A percentile compares a stretch with the other conserved stretches of the same genome.
These are phyloP conservation scores for Euschistus heros DNA, from an alignment of 1,140 invertebrate species.

Conservation along the genomic window DNA sequence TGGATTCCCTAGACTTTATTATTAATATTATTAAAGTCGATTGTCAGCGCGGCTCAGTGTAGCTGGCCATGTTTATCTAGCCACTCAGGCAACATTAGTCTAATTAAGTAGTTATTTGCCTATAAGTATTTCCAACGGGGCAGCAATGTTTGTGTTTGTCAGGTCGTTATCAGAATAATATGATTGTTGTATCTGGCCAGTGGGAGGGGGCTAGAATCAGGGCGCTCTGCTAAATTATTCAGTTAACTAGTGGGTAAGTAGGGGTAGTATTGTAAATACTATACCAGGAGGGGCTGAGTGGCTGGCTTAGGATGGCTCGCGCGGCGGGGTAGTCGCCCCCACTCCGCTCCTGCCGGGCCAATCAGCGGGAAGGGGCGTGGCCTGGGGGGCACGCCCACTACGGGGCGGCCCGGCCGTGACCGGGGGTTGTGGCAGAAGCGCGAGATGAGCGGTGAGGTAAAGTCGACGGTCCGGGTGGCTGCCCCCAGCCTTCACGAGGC, in stretches of 20 bases:
- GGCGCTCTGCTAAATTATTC: slow-evolving; percentile 5
- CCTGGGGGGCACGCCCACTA: background rate
- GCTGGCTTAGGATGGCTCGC: slow-evolving; percentile 8
- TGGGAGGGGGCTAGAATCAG: slow-evolving; percentile 4
- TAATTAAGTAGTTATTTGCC: background rate
- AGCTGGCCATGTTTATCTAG: background rate
- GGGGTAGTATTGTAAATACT: slow-evolving; percentile 11
- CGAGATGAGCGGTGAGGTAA: slow-evolving; percentile 18
- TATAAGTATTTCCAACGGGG: background rate
- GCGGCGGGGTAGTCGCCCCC: background rate
- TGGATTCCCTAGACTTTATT: no score
- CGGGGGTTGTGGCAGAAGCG: slow-evolving; percentile 8
- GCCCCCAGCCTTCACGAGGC: slow-evolving; percentile 20
- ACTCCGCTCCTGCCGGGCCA: background rate
- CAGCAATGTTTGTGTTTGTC: slow-evolving; percentile 1
- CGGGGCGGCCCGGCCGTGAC: slow-evolving; percentile 1
- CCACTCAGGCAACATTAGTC: background rate
- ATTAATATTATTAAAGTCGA: no score
- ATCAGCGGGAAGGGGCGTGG: slow-evolving; percentile 1
- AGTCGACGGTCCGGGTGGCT: slow-evolving; percentile 23
- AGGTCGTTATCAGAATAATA: slow-evolving; percentile 12
- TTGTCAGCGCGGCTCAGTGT: no score
- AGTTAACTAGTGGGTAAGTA: slow-evolving; percentile 16
- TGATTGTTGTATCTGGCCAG: slow-evolving; percentile 7
- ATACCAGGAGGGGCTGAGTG: slow-evolving; percentile 4